A percentile compares a stretch with the other conserved stretches of the same genome.
These are phyloP conservation scores for Acheta domesticus DNA, from an alignment of 2,888 invertebrate genomes.

Conservation along the genomic window DNA sequence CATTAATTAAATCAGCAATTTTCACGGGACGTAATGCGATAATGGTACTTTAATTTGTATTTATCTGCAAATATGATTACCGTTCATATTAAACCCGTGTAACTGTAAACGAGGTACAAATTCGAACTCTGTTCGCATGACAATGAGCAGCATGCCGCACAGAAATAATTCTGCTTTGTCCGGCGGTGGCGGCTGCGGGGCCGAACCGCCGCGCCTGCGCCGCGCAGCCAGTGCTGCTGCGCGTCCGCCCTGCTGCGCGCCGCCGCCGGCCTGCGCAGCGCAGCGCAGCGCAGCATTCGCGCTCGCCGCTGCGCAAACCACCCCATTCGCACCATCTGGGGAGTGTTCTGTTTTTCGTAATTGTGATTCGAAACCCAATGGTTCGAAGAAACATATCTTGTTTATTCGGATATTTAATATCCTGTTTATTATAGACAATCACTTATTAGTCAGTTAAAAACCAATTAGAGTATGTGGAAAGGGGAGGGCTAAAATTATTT, in stretches of 20 bases:
- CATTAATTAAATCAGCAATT: slow-evolving; percentile 18
- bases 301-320: background rate
- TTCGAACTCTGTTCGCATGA: background rate
- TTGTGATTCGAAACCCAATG: too few species aligned
- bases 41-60: slow-evolving; percentile 18
- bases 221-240: background rate
- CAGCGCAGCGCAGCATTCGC: background rate
- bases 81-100: slow-evolving; percentile 18
- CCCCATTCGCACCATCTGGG: too few species aligned
- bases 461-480: too few species aligned
- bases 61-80: slow-evolving; percentile 18
- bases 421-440: too few species aligned
- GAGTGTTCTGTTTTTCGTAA: too few species aligned
- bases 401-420: too few species aligned
- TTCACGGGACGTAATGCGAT: slow-evolving; percentile 18
- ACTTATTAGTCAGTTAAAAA: too few species aligned
- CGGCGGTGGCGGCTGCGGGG: background rate
- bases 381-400: too few species aligned
- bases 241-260: background rate
- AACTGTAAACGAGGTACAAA: slow-evolving; percentile 18
- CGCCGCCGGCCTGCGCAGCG: background rate
- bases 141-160: background rate
- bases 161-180: slow-evolving; percentile 1
- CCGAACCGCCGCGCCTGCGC: background rate
- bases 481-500: too few species aligned